Base-by-base conservation (phyloP, 1,140 invertebrate genomes). In the Prorops nasuta region DNA sequence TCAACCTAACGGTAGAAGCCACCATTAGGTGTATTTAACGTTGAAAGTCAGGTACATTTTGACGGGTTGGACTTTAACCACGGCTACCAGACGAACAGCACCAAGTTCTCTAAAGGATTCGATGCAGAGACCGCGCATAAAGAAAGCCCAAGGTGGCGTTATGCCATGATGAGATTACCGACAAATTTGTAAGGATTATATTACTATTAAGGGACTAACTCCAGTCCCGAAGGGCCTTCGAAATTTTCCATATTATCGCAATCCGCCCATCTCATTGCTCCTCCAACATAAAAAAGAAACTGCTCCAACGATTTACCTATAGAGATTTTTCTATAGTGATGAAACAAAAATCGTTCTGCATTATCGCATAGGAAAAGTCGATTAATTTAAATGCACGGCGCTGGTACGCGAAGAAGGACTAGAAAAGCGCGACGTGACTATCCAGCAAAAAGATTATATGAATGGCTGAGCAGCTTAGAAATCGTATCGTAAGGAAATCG, bases 121-220 rank as follows among this genome's bases (percentile, higher is more conserved):
- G 48, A 42, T 38, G 43, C 35, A 34, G 49, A 34, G 36, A 39
- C 24, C 24, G 9, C 38, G 48, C n/a, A 21, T 31, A 34, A 54
- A 46, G 56, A 49, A 48, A 43, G 42, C 31, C 31, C 31, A 48
- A 55, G 47, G 42, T 51, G 39, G 38, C 49, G 56, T 64, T 46
- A 64, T 51, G 49, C 54, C 18, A 44, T 68, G 64, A 68, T 60
- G 32, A 67, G 63, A 70, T 70, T 66, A 70, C 31, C 47, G 32
- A 54, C 35, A 40, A 52, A 63, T 63, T 64, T 56, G 43, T 58
- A 53, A 54, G 40, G 46, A 45, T 56, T 40, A 51, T 36, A 49
- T 43, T 44, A 44, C 14, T 18, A n/a, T 14, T 8, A 32, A 35
- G 17, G 22, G 32, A 20, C n/a, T n/a, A n/a, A n/a, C n/a, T n/a